A percentile compares a stretch with the other conserved stretches of the same genome.
Evolutionary conservation across 2,797 vertebrate species (phyloP).

Genomic region (Jordanella pulchra): DNA sequence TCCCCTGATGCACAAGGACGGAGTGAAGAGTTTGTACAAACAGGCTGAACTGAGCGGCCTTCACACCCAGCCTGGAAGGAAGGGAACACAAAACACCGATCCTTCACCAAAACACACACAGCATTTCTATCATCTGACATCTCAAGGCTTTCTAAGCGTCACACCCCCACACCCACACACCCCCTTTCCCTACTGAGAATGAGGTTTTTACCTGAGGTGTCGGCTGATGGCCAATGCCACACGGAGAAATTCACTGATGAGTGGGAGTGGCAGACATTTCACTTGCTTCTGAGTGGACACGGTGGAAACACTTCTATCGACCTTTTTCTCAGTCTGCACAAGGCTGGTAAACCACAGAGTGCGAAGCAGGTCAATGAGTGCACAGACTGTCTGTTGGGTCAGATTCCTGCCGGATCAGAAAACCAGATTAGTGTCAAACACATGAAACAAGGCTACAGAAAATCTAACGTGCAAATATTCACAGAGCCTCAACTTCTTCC

Average conservation of each 20-base stretch:
- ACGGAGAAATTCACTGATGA: constrained; percentile 87
- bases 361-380: constrained; percentile 84
- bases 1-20: constrained; percentile 82
- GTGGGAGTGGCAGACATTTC: constrained; percentile 87
- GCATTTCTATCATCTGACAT: not conserved
- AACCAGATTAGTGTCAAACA: not conserved
- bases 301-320: constrained; percentile 4
- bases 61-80: constrained; percentile 76
- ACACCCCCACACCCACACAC: not conserved
- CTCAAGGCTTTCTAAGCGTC: not conserved
- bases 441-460: not conserved
- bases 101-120: constrained; percentile 20
- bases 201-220: constrained; percentile 82
- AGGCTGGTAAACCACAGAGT: constrained; percentile 88
- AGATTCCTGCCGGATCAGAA: constrained; percentile 75
- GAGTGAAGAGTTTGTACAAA: constrained; percentile 83
- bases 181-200: not conserved
- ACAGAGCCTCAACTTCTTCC: not conserved
- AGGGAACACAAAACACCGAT: constrained; percentile 35
- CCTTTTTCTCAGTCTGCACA: constrained; percentile 74
- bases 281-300: constrained; percentile 30
- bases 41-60: constrained; percentile 68
- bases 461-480: not conserved
- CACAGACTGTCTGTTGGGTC: constrained; percentile 79
- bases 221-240: constrained; percentile 75